Conservation (phyloP, 2,797 vertebrate species). For the Lophotriccus pileatus region DNA sequence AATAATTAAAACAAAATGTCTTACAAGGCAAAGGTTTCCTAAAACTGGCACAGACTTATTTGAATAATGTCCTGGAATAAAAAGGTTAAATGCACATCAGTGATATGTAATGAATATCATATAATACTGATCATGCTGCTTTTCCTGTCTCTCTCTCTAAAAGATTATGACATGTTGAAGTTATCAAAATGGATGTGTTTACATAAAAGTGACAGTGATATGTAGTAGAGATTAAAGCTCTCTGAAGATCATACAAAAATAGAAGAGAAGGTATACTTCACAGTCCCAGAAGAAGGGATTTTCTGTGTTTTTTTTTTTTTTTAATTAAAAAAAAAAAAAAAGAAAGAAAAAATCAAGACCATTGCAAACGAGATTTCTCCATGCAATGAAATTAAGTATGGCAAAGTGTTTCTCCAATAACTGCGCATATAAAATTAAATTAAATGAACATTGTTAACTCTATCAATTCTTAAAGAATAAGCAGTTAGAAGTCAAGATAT, state of each 20-base stretch:
- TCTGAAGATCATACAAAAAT: neutral
- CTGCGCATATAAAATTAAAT: neutral
- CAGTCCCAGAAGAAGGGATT: neutral
- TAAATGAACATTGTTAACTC: neutral
- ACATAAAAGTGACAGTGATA: neutral
- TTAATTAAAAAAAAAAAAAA: neutral
- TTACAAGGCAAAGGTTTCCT: neutral
- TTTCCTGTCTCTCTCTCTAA: neutral
- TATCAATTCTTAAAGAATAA: neutral
- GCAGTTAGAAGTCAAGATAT: neutral
- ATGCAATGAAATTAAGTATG: neutral
- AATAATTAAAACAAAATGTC: neutral
- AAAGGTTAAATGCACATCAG: neutral
- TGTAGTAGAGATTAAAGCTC: neutral
- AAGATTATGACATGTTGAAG: conserved; percentile 1
- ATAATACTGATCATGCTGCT: neutral
- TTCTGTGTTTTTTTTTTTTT: neutral
- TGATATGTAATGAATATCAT: conserved; percentile 1
- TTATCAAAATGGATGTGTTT: neutral
- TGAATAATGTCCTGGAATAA: neutral
- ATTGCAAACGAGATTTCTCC: neutral
- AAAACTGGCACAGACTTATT: neutral
- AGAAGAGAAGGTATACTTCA: neutral
- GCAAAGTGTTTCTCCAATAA: neutral
- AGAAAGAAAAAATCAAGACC: neutral